A percentile compares a stretch with the other conserved stretches of the same genome.
phyloP scores from a whole-genome alignment of 2,888 invertebrate species.

The Rapana venosa region DNA sequence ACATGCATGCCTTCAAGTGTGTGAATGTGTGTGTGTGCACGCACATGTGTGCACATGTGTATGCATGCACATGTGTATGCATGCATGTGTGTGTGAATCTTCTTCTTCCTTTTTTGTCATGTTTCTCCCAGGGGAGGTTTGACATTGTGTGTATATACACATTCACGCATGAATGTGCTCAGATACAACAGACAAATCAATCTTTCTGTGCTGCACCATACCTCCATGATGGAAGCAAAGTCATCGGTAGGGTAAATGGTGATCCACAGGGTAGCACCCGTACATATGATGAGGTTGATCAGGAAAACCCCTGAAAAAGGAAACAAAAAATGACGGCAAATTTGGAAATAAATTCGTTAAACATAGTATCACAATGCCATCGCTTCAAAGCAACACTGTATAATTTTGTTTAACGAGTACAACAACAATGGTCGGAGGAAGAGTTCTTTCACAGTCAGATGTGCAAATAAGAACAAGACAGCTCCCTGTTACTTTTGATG shows the following conservation, averaged over 20 bases:
- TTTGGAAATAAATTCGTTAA: no score
- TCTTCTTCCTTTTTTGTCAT: no score
- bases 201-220: constrained; percentile 51
- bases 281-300: constrained; percentile 81
- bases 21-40: background rate
- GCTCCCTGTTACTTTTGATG: no score
- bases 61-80: background rate
- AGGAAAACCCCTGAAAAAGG: constrained; percentile 82
- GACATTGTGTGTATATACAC: background rate
- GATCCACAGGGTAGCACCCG: constrained; percentile 82
- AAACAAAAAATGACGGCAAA: background rate
- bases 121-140: no score
- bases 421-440: no score
- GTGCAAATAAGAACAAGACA: no score
- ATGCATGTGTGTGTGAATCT: background rate
- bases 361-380: no score
- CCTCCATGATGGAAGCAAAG: constrained; percentile 74
- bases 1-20: no score
- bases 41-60: background rate
- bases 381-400: no score
- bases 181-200: background rate
- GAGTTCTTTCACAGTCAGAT: no score
- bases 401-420: no score
- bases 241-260: constrained; percentile 79
- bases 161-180: no score